Conservation (phyloP, 2,113 vertebrate species). For the Lanius ludovicianus region DNA sequence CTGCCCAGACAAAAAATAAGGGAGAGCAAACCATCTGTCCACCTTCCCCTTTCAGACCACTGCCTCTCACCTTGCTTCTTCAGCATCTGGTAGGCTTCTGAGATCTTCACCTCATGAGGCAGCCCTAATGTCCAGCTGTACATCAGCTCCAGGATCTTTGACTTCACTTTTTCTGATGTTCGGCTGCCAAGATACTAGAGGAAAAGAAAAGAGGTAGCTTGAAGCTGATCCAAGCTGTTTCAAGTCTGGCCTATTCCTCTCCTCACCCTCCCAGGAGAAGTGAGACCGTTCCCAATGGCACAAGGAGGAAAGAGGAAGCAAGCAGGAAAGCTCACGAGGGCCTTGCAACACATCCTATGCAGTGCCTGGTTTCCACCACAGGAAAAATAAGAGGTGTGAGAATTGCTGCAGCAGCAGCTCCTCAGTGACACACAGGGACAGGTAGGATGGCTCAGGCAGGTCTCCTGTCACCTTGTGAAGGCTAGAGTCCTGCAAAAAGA, state of each 20-base stretch:
- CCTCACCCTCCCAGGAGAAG: not conserved
- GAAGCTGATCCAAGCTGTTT: not conserved
- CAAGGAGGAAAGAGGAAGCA: constrained; percentile 28
- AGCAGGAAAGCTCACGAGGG: not conserved
- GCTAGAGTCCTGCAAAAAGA: not conserved
- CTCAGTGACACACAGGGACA: not conserved
- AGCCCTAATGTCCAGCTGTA: constrained; percentile 90
- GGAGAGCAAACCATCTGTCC: rapidly evolving
- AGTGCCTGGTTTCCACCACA: not conserved
- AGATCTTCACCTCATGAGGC: constrained; percentile 90
- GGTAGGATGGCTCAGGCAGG: not conserved
- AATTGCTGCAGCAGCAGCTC: not conserved
- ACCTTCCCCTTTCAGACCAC: not conserved
- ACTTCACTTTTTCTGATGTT: constrained; percentile 91
- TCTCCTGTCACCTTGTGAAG: not conserved
- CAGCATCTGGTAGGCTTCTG: constrained; percentile 96
- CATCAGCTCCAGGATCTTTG: constrained; percentile 91
- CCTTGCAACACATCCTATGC: not conserved
- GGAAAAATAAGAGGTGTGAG: not conserved
- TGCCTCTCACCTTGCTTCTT: constrained; percentile 91
- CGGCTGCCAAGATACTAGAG: constrained; percentile 89
- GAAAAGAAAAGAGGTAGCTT: not conserved
- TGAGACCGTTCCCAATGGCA: not conserved
- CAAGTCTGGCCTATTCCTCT: not conserved
- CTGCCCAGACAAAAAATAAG: not conserved